These are phyloP conservation scores for Microdon myrmicae DNA, from an alignment of 2,888 invertebrate genomes.

Conservation along the genomic window DNA sequence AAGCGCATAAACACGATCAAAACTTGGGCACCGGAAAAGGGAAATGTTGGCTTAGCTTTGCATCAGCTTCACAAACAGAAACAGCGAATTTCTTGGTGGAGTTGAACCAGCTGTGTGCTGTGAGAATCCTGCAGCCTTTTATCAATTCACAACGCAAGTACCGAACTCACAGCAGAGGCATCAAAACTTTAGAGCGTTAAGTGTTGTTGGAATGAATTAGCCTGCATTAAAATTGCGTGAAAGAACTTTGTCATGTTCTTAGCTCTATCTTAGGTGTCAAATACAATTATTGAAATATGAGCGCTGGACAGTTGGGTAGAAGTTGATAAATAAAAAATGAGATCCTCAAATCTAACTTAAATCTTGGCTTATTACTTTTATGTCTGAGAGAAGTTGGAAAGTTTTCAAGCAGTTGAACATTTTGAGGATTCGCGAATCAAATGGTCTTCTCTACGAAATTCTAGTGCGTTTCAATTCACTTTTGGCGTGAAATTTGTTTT, in stretches of 20 bases:
- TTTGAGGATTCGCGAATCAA: too few species aligned
- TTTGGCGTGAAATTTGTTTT: too few species aligned
- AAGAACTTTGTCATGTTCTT: conserved; percentile 26
- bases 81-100: conserved; percentile 16
- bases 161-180: conserved; percentile 3
- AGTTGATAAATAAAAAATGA: not conserved
- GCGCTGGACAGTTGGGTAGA: not conserved
- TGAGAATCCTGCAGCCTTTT: conserved; percentile 19
- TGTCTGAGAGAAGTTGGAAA: too few species aligned
- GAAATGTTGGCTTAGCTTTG: conserved; percentile 33
- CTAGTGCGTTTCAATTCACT: too few species aligned
- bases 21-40: conserved; percentile 12
- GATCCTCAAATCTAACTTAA: not conserved
- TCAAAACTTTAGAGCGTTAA: conserved; percentile 24
- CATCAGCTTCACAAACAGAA: not conserved
- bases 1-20: conserved; percentile 30
- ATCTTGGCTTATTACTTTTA: too few species aligned
- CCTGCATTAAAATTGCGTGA: conserved; percentile 41
- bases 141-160: conserved; percentile 8
- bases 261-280: conserved; percentile 27
- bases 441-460: too few species aligned
- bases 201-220: conserved; percentile 32
- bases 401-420: too few species aligned
- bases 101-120: conserved; percentile 22
- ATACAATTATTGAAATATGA: conserved; percentile 27